Percentiles rank a stretch among this genome's conserved stretches.
phyloP scores from a whole-genome alignment of 2,113 vertebrate genomes.

The Ginglymostoma cirratum region DNA sequence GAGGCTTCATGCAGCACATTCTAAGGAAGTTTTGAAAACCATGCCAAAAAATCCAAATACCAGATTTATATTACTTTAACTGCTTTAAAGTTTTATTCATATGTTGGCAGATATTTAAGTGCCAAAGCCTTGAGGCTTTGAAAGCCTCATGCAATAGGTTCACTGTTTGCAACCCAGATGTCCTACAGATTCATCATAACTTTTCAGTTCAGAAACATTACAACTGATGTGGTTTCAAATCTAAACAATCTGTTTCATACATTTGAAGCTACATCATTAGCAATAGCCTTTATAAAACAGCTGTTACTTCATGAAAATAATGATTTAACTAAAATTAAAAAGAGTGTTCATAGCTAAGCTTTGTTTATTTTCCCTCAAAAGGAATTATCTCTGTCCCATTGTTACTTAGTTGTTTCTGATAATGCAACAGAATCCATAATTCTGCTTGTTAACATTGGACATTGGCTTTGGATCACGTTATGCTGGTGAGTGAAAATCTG shows the following conservation, averaged over 20 bases:
- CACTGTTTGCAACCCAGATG: slow-evolving; percentile 34
- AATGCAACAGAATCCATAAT: background rate
- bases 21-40: slow-evolving; percentile 14
- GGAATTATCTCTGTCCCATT: background rate
- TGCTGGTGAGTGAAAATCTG: background rate
- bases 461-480: background rate
- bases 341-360: background rate
- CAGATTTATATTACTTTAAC: slow-evolving; percentile 36
- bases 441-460: background rate
- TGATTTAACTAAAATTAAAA: background rate
- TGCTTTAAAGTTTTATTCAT: slow-evolving; percentile 30
- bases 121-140: slow-evolving; percentile 11
- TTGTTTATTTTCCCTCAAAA: background rate
- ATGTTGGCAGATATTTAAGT: slow-evolving; percentile 14
- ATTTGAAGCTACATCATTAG: slow-evolving; percentile 14
- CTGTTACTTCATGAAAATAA: background rate
- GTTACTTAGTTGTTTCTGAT: background rate
- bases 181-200: slow-evolving; percentile 26
- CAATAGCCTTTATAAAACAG: background rate
- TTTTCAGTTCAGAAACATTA: slow-evolving; percentile 22
- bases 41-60: slow-evolving; percentile 31
- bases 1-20: background rate
- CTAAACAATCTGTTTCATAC: background rate
- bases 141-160: slow-evolving; percentile 25
- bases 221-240: slow-evolving; percentile 32